phyloP scores from a whole-genome alignment of 1,140 invertebrate genomes.

The Bombus balteatus region DNA sequence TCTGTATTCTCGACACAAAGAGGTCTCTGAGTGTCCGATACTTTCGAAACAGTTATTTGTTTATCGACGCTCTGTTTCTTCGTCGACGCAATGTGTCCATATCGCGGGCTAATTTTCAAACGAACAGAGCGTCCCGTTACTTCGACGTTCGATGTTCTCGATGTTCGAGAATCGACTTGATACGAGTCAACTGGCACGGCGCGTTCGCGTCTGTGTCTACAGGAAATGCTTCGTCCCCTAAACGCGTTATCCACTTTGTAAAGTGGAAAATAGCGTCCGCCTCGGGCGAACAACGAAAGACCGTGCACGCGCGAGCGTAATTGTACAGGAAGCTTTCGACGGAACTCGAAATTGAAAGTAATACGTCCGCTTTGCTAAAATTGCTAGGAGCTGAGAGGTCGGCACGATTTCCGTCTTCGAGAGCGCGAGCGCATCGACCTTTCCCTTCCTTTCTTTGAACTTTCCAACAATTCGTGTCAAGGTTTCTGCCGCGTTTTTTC shows the following conservation, averaged over 20 bases:
- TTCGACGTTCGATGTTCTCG: background rate
- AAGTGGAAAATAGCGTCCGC: constrained; percentile 60
- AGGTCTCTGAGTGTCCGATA: background rate
- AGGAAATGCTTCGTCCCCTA: constrained; percentile 49
- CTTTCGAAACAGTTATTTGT: too few relatives aligned
- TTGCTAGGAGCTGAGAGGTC: background rate
- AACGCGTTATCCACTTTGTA: constrained; percentile 56
- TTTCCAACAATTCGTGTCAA: background rate
- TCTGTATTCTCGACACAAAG: background rate
- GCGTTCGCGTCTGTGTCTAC: constrained; percentile 17
- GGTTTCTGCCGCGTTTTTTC: too few relatives aligned
- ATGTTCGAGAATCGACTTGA: too few relatives aligned
- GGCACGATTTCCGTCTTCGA: background rate
- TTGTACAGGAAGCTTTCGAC: background rate
- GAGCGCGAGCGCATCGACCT: background rate
- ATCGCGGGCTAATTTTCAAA: background rate
- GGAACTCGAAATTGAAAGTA: constrained; percentile 35
- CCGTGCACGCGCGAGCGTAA: background rate
- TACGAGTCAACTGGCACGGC: background rate
- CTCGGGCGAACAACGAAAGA: background rate
- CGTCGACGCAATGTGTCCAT: background rate
- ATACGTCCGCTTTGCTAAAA: background rate
- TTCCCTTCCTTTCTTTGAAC: constrained; percentile 19
- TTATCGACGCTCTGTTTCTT: background rate
- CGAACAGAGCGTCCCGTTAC: background rate